Conservation (phyloP, 2,113 vertebrate genomes). For the Alces alces region DNA sequence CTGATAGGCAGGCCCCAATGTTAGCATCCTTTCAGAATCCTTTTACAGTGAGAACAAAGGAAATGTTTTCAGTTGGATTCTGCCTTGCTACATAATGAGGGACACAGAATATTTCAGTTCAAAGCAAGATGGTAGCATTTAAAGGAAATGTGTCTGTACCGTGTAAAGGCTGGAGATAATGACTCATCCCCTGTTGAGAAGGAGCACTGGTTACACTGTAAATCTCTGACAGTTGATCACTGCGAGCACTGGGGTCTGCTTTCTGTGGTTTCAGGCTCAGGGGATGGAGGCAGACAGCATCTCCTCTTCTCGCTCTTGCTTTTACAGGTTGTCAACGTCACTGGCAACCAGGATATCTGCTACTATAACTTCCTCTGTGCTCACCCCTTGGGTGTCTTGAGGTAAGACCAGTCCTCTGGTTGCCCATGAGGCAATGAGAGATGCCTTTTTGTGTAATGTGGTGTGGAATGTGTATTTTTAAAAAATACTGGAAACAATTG, state of each 20-base stretch:
- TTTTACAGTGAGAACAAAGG: conserved; percentile 16
- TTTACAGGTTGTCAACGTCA: conserved; percentile 84
- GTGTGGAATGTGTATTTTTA: neutral
- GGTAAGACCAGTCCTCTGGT: conserved; percentile 70
- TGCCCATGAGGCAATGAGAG: neutral
- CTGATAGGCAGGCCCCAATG: neutral
- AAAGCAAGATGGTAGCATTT: neutral
- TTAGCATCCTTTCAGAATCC: neutral
- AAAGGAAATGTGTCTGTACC: neutral
- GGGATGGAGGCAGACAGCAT: neutral
- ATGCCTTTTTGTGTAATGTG: neutral
- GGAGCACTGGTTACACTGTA: fast-evolving
- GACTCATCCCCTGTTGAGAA: neutral
- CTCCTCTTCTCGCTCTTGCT: neutral
- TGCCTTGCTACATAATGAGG: neutral
- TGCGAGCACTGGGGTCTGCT: neutral
- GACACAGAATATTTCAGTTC: neutral
- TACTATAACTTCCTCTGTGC: conserved; percentile 89
- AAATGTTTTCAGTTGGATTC: neutral
- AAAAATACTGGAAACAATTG: neutral
- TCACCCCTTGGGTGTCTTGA: conserved; percentile 83
- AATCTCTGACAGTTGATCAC: fast-evolving
- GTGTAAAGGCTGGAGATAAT: neutral
- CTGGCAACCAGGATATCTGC: conserved; percentile 88
- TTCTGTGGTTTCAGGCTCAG: neutral